Percentiles rank a stretch among this genome's conserved stretches.
phyloP scores from a whole-genome alignment of 2,797 vertebrate genomes.

The Chelidonichthys spinosus region DNA sequence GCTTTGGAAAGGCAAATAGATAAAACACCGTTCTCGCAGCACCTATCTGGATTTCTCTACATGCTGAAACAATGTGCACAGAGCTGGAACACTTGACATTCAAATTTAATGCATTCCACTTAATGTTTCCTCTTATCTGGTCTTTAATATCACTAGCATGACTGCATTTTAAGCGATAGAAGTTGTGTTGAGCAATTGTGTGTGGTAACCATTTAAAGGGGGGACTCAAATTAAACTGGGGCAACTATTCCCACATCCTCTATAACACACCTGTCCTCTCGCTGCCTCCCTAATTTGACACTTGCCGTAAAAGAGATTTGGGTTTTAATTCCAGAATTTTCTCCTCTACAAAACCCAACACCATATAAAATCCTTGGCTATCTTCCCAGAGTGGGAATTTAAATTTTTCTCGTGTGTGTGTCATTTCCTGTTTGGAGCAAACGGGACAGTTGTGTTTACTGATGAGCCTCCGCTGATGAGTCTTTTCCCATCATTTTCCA shows the following conservation, averaged over 20 bases:
- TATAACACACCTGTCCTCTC: background rate
- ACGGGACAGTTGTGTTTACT: constrained; percentile 60
- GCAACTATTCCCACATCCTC: constrained; percentile 2
- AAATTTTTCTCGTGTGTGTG: background rate
- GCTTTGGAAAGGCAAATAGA: background rate
- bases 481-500: constrained; percentile 58
- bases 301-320: background rate
- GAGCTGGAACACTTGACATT: background rate
- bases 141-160: background rate
- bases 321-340: constrained; percentile 1
- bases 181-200: background rate
- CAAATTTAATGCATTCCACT: background rate
- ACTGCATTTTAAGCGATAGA: background rate
- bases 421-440: constrained; percentile 71
- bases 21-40: background rate
- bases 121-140: background rate
- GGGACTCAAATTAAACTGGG: background rate
- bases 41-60: background rate
- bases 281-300: background rate
- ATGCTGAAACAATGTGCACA: no score
- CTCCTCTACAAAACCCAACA: background rate
- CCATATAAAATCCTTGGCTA: background rate
- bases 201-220: no score
- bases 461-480: constrained; percentile 62
- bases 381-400: constrained; percentile 15